A percentile compares a stretch with the other conserved stretches of the same genome.
Evolutionary conservation across 2,888 invertebrate species (phyloP).

Genomic region (Hirtodrosophila histrioides): DNA sequence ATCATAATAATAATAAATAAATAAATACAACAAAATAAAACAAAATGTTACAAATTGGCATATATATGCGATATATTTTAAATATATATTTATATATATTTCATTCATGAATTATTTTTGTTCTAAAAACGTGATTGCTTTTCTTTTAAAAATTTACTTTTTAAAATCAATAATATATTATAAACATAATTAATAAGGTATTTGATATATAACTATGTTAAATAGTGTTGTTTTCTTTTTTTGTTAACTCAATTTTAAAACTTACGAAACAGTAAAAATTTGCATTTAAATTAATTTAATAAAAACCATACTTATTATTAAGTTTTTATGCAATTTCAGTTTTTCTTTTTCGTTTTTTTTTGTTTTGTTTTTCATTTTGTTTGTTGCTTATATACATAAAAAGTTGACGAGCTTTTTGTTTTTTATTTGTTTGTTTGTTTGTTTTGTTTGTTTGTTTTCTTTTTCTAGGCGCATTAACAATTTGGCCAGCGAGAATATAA

Average conservation of each 20-base stretch:
- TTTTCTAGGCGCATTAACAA: constrained; percentile 40
- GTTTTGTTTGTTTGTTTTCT: constrained; percentile 11
- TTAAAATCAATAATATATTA: constrained; percentile 68
- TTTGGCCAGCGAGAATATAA: constrained; percentile 47
- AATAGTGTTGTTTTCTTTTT: constrained; percentile 15
- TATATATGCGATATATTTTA: constrained; percentile 56
- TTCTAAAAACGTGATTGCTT: constrained; percentile 73
- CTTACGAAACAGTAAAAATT: constrained; percentile 53
- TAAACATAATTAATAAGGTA: constrained; percentile 59
- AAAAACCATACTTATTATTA: constrained; percentile 48
- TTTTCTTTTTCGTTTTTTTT: constrained; percentile 6
- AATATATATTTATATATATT: constrained; percentile 50
- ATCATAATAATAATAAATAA: constrained; percentile 4
- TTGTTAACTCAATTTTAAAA: constrained; percentile 41
- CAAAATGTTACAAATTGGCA: constrained; percentile 42
- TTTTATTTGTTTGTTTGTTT: constrained; percentile 19
- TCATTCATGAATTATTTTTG: constrained; percentile 53
- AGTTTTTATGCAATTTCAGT: constrained; percentile 13
- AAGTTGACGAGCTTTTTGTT: constrained; percentile 19
- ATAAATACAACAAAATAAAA: constrained; percentile 31
- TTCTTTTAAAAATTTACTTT: constrained; percentile 51
- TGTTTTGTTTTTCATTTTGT: constrained; percentile 12
- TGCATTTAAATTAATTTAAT: constrained; percentile 50
- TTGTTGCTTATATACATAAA: constrained; percentile 29
- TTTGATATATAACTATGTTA: constrained; percentile 47